These are phyloP conservation scores for Sebastes nivosus DNA, from an alignment of 2,797 vertebrate genomes.

Conservation along the genomic window DNA sequence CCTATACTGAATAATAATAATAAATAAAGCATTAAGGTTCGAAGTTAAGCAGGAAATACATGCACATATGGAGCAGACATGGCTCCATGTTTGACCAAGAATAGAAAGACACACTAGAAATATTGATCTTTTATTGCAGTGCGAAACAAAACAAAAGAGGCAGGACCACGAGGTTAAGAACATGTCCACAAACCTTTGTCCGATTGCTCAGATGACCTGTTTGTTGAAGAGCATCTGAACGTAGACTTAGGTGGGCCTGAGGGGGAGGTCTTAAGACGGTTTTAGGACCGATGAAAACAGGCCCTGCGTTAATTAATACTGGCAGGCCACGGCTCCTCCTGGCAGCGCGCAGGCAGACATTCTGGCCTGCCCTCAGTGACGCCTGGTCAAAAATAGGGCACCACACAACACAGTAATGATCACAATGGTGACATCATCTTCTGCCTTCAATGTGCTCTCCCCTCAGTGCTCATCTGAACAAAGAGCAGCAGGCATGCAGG, in stretches of 20 bases:
- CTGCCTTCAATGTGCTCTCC: constrained; percentile 76
- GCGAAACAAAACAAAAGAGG: constrained; percentile 13
- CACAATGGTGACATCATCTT: constrained; percentile 83
- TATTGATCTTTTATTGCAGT: background rate
- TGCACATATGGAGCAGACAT: background rate
- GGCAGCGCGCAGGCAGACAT: constrained; percentile 77
- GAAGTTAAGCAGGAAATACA: background rate
- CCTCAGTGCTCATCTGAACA: constrained; percentile 75
- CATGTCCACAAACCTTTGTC: background rate
- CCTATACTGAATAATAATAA: constrained; percentile 7
- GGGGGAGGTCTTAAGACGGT: constrained; percentile 69
- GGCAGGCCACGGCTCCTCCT: constrained; percentile 81
- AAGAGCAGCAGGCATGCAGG: constrained; percentile 79
- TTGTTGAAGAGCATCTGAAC: constrained; percentile 34
- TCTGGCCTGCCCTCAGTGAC: constrained; percentile 77
- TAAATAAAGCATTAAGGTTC: constrained; percentile 1
- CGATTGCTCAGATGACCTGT: constrained; percentile 15
- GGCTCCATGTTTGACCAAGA: background rate
- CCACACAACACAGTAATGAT: constrained; percentile 77
- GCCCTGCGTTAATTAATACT: constrained; percentile 82
- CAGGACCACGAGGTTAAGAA: background rate
- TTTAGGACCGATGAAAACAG: constrained; percentile 70
- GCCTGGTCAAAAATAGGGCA: constrained; percentile 87
- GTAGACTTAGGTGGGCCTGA: constrained; percentile 44
- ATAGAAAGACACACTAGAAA: background rate